phyloP scores from a whole-genome alignment of 23 tunicate genomes.

The Styela clava region DNA sequence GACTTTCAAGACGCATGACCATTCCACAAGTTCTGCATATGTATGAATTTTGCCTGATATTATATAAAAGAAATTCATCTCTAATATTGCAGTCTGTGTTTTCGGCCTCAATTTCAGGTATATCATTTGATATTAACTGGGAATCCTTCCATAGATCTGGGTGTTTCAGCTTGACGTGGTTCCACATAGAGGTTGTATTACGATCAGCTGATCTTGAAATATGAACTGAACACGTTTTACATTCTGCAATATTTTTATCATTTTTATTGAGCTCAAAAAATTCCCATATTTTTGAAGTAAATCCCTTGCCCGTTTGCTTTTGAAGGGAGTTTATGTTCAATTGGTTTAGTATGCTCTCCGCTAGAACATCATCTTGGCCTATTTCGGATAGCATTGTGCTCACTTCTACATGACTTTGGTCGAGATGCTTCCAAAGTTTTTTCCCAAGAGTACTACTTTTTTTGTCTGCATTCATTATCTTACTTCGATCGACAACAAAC shows the following conservation, averaged over 20 bases:
- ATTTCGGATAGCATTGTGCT: neutral
- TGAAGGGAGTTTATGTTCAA: neutral
- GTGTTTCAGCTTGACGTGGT: conserved; percentile 16
- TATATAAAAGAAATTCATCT: conserved; percentile 17
- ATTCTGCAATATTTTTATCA: conserved; percentile 3
- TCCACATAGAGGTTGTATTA: conserved; percentile 20
- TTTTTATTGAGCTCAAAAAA: neutral
- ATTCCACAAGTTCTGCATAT: conserved; percentile 23
- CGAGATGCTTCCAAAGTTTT: conserved; percentile 14
- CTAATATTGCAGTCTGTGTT: neutral
- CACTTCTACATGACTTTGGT: neutral
- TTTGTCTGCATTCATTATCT: neutral
- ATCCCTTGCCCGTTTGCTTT: neutral
- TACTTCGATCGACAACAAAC: neutral
- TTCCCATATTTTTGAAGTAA: conserved; percentile 18
- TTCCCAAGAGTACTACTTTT: neutral
- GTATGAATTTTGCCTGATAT: conserved; percentile 3
- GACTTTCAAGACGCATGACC: conserved; percentile 24
- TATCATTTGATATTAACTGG: neutral
- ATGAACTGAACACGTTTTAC: neutral
- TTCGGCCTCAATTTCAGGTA: neutral
- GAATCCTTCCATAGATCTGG: neutral
- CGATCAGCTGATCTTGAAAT: conserved; percentile 13
- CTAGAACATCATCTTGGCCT: neutral
- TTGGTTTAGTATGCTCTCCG: neutral